Evolutionary conservation across 2,888 invertebrate species (phyloP).

Genomic region (Entomobrya proxima): DNA sequence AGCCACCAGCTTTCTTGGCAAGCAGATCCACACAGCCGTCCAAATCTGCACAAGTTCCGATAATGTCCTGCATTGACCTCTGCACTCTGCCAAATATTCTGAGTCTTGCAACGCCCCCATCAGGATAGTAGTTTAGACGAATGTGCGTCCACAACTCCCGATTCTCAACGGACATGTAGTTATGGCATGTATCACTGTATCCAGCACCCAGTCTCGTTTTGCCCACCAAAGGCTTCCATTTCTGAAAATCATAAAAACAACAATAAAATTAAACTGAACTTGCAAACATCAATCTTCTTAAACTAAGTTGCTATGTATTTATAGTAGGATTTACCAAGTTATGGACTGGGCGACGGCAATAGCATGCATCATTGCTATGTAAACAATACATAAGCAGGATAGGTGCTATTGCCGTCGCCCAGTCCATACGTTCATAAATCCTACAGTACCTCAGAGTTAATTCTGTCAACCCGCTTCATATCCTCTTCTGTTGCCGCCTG

Average conservation of each 20-base stretch:
- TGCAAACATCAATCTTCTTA: no score
- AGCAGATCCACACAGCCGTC: slow-evolving; percentile 79
- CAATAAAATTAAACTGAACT: not conserved
- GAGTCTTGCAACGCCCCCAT: slow-evolving; percentile 82
- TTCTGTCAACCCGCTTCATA: slow-evolving; percentile 33
- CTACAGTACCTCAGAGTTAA: slow-evolving; percentile 35
- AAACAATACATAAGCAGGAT: no score
- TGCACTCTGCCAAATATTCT: slow-evolving; percentile 81
- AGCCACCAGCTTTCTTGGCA: slow-evolving; percentile 80
- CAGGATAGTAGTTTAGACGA: slow-evolving; percentile 82
- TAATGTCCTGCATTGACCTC: slow-evolving; percentile 75
- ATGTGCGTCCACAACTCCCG: slow-evolving; percentile 81
- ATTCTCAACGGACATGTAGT: slow-evolving; percentile 80
- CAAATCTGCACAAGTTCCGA: slow-evolving; percentile 26
- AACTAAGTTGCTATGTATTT: no score
- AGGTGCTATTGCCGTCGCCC: no score
- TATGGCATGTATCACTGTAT: slow-evolving; percentile 81
- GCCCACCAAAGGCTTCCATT: slow-evolving; percentile 81
- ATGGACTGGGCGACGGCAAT: no score
- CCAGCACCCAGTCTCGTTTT: slow-evolving; percentile 80
- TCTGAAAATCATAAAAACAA: slow-evolving; percentile 75
- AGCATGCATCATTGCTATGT: no score
- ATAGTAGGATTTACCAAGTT: no score
- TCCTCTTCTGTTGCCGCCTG: slow-evolving; percentile 55
- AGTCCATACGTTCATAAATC: no score